These are phyloP conservation scores for Phaethon lepturus DNA, from an alignment of 2,113 vertebrate species.

Conservation along the genomic window DNA sequence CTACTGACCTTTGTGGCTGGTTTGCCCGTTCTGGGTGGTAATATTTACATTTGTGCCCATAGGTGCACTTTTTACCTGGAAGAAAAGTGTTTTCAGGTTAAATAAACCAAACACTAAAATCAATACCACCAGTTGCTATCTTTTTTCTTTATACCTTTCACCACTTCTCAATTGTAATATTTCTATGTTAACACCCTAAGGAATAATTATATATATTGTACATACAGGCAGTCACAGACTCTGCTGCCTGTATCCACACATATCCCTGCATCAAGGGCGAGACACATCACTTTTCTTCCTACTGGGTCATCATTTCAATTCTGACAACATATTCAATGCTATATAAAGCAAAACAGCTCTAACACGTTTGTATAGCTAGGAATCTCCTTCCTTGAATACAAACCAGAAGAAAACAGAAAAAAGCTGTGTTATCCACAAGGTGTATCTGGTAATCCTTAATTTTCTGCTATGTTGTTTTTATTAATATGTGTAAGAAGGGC, in stretches of 20 bases:
- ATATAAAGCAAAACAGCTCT: not conserved
- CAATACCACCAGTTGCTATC: not conserved
- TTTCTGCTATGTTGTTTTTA: not conserved
- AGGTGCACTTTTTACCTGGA: slow-evolving; percentile 98
- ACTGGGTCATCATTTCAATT: not conserved
- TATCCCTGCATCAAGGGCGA: not conserved
- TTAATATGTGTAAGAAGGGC: not conserved
- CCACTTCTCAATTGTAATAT: not conserved
- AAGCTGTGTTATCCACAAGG: not conserved
- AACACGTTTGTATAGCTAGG: not conserved
- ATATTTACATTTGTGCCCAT: slow-evolving; percentile 99
- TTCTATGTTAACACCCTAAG: not conserved
- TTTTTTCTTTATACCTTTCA: not conserved
- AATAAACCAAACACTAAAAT: not conserved
- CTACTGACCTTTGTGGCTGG: slow-evolving; percentile 94
- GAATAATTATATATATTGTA: not conserved
- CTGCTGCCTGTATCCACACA: not conserved
- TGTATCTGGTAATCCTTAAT: not conserved
- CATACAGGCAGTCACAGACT: not conserved
- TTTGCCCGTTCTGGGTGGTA: slow-evolving; percentile 97
- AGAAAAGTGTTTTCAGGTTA: slow-evolving; percentile 50
- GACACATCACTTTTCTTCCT: not conserved
- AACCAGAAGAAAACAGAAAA: not conserved
- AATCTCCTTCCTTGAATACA: not conserved
- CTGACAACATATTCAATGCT: not conserved